Percentiles rank a stretch among this genome's conserved stretches.
Evolutionary conservation across 2,888 invertebrate genomes (phyloP).

Genomic region (Dicranocentrus wangi): DNA sequence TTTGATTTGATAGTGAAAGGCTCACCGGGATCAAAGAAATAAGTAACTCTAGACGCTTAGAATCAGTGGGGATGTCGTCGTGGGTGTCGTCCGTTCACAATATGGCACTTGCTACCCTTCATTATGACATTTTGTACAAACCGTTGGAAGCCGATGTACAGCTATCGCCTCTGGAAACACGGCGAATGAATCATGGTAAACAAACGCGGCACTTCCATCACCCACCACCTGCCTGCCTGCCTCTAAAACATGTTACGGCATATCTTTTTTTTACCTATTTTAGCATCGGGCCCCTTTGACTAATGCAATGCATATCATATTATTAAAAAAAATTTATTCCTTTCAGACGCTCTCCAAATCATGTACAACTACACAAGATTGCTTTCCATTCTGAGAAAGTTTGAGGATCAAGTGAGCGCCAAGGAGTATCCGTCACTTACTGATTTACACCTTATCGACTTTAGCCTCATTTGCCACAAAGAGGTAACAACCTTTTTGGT

Average conservation of each 20-base stretch:
- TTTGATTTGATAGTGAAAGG: constrained; percentile 6
- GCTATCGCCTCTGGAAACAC: neutral
- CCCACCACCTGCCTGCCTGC: too few species aligned
- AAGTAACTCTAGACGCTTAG: neutral
- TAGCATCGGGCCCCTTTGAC: too few species aligned
- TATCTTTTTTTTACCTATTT: too few species aligned
- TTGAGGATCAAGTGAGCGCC: constrained; percentile 15
- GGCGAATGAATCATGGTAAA: constrained; percentile 21
- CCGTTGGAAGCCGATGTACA: constrained; percentile 19
- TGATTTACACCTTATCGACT: constrained; percentile 3
- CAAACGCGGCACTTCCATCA: too few species aligned
- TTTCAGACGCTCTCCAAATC: constrained; percentile 43
- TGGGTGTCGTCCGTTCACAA: constrained; percentile 37
- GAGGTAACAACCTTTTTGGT: neutral
- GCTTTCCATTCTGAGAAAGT: constrained; percentile 42
- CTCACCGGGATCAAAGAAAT: constrained; percentile 4
- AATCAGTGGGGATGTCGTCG: neutral
- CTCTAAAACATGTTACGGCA: too few species aligned
- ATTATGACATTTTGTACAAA: constrained; percentile 46
- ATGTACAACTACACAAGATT: constrained; percentile 60
- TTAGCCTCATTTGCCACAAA: neutral
- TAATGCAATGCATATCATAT: neutral
- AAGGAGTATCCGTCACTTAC: constrained; percentile 20
- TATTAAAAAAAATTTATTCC: neutral
- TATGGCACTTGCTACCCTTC: constrained; percentile 40